Evolutionary conservation across 2,888 invertebrate genomes (phyloP).

Genomic region (Plebejus melissa): DNA sequence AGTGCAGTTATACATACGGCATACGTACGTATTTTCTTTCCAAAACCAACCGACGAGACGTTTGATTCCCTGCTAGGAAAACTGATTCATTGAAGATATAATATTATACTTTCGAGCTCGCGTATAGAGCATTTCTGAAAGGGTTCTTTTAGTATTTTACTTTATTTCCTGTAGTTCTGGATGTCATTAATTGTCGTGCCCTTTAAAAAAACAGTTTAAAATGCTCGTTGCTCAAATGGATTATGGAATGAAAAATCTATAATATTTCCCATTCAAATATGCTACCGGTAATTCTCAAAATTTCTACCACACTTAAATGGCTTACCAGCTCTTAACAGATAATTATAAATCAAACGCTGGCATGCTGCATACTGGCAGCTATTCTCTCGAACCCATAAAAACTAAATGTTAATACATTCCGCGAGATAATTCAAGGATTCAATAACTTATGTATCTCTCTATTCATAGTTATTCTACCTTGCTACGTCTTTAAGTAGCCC

Average conservation of each 20-base stretch:
- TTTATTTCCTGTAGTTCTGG: too few relatives aligned
- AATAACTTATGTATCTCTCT: conserved; percentile 25
- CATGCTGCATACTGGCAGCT: neutral
- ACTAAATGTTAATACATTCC: conserved; percentile 3
- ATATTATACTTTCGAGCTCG: too few relatives aligned
- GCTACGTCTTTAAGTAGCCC: neutral
- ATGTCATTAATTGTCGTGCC: too few relatives aligned
- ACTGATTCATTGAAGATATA: too few relatives aligned
- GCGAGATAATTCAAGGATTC: conserved; percentile 29
- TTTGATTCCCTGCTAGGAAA: too few relatives aligned
- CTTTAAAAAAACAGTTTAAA: neutral
- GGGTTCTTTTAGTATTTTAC: too few relatives aligned
- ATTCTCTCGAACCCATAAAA: neutral
- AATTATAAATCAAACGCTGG: neutral
- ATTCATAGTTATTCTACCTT: neutral
- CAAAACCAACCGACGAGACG: too few relatives aligned
- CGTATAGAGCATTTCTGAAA: too few relatives aligned
- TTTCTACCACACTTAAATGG: neutral
- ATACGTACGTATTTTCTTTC: too few relatives aligned
- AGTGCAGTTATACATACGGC: too few relatives aligned
- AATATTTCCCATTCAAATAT: neutral
- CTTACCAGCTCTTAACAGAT: neutral
- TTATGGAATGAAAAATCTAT: neutral
- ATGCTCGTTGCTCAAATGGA: neutral
- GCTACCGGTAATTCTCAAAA: neutral